phyloP scores from a whole-genome alignment of 1,140 invertebrate genomes.

The Agrilus planipennis region DNA sequence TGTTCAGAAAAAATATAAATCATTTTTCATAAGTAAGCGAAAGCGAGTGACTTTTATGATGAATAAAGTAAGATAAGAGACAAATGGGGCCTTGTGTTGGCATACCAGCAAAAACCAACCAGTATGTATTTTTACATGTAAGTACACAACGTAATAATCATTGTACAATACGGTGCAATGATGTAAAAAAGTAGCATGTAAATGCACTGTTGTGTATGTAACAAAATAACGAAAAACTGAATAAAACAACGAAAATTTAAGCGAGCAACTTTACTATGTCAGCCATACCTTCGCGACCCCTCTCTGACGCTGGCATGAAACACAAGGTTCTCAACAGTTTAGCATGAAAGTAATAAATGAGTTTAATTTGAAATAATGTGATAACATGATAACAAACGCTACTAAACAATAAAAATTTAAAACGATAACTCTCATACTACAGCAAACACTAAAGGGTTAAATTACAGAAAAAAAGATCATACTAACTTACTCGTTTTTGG shows the following conservation, averaged over 20 bases:
- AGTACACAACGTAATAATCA: too few relatives aligned
- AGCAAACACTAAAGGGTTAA: too few relatives aligned
- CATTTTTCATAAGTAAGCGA: not conserved
- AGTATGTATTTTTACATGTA: not conserved
- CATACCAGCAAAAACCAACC: conserved; percentile 31
- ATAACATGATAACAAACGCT: too few relatives aligned
- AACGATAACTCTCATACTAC: too few relatives aligned
- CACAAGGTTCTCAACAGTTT: conserved; percentile 27
- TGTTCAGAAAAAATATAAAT: not conserved
- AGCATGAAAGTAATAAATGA: too few relatives aligned
- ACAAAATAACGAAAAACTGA: not conserved
- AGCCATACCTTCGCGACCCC: conserved; percentile 40
- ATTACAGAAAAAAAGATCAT: too few relatives aligned
- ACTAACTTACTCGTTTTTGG: conserved; percentile 84
- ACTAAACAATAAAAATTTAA: too few relatives aligned
- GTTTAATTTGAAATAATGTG: too few relatives aligned
- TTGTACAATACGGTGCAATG: too few relatives aligned
- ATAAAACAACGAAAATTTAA: conserved; percentile 1
- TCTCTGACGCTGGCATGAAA: conserved; percentile 43
- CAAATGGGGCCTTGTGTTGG: conserved; percentile 26
- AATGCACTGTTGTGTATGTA: conserved; percentile 13
- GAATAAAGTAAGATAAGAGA: not conserved
- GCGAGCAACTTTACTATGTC: conserved; percentile 15
- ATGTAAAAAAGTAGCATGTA: conserved; percentile 11
- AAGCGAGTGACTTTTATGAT: not conserved